Evolutionary conservation across 1,140 invertebrate genomes (phyloP).

Genomic region (Atta colombica): DNA sequence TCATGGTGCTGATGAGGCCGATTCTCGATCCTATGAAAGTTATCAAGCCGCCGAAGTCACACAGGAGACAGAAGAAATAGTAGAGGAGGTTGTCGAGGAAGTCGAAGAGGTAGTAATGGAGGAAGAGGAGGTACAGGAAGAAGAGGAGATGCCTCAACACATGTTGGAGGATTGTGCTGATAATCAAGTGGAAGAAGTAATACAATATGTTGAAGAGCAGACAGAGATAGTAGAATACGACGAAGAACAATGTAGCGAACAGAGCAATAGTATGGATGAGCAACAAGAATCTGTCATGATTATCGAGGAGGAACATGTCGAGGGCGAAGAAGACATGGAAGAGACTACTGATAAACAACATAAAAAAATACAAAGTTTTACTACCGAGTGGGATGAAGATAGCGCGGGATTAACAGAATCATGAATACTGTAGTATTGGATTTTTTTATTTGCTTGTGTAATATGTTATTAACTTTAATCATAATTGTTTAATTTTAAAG

Average conservation of each 20-base stretch:
- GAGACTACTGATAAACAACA: constrained; percentile 44
- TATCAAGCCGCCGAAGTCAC: constrained; percentile 75
- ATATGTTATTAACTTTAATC: constrained; percentile 53
- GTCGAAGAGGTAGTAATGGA: constrained; percentile 79
- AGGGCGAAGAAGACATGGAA: constrained; percentile 67
- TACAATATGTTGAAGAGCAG: constrained; percentile 85
- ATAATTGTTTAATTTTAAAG: constrained; percentile 28
- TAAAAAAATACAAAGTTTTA: constrained; percentile 70
- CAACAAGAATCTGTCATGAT: constrained; percentile 80
- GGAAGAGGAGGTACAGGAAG: constrained; percentile 49
- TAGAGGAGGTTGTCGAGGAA: constrained; percentile 71
- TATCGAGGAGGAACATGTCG: constrained; percentile 81
- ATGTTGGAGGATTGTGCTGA: constrained; percentile 63
- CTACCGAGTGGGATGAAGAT: constrained; percentile 82
- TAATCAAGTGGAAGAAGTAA: constrained; percentile 81
- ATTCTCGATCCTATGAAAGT: constrained; percentile 74
- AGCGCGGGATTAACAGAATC: constrained; percentile 73
- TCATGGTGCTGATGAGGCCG: constrained; percentile 78
- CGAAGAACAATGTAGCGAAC: constrained; percentile 77
- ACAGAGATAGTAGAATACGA: constrained; percentile 85
- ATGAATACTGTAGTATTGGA: constrained; percentile 68
- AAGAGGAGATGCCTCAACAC: constrained; percentile 48
- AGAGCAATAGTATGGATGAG: constrained; percentile 71
- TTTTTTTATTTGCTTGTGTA: constrained; percentile 46
- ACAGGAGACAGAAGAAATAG: constrained; percentile 77